Percentiles rank a stretch among this genome's conserved stretches.
Conservation (phyloP, 2,797 vertebrate genomes). For the Sebastes nivosus region DNA sequence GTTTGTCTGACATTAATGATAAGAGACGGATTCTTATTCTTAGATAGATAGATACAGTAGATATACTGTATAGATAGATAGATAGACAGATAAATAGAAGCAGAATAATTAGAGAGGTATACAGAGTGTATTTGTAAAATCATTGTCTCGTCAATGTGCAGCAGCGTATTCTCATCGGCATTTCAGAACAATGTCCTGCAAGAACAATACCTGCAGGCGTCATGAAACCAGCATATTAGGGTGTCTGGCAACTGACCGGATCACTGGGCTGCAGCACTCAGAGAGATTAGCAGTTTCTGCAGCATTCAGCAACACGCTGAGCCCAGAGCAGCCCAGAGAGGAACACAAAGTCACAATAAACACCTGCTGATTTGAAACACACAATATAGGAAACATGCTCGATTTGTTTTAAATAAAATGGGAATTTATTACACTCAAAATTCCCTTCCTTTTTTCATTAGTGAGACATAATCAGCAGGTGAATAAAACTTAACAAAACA, state of each 20-base stretch:
- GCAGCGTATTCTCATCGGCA: not conserved
- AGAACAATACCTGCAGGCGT: not conserved
- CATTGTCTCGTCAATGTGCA: not conserved
- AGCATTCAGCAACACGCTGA: not conserved
- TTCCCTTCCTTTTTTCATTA: too few relatives aligned
- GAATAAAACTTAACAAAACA: too few relatives aligned
- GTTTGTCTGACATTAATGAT: not conserved
- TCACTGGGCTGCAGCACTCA: not conserved
- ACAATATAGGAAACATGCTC: not conserved
- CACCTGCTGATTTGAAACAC: constrained; percentile 11
- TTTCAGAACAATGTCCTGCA: not conserved
- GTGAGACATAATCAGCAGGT: too few relatives aligned
- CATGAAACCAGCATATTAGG: not conserved
- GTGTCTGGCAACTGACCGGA: not conserved
- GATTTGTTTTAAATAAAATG: too few relatives aligned
- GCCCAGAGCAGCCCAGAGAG: not conserved
- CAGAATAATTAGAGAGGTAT: too few relatives aligned
- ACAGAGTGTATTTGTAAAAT: too few relatives aligned
- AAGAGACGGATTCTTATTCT: not conserved
- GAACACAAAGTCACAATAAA: constrained; percentile 9
- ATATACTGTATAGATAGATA: too few relatives aligned
- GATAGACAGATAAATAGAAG: too few relatives aligned
- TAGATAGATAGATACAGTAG: not conserved
- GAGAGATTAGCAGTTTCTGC: not conserved
- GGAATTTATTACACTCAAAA: too few relatives aligned